Percentiles rank a stretch among this genome's conserved stretches.
Conservation (phyloP, 2,888 invertebrate genomes). For the Mimumesa dahlbomi region DNA sequence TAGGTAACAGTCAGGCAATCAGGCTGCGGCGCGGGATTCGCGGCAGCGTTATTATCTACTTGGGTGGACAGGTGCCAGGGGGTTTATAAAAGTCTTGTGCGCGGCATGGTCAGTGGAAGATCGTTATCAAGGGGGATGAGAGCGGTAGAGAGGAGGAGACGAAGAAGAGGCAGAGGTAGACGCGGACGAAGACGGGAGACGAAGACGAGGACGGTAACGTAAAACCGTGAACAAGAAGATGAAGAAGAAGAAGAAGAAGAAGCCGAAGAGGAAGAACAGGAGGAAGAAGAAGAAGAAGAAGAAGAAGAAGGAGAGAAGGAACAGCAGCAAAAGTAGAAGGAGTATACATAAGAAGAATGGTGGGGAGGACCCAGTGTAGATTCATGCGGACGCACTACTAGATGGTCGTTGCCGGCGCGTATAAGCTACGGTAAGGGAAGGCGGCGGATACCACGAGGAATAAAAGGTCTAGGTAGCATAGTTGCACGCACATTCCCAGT, state of each 20-base stretch:
- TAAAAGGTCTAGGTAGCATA: slow-evolving; percentile 76
- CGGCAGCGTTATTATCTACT: slow-evolving; percentile 74
- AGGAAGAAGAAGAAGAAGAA: background rate
- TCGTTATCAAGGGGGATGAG: slow-evolving; percentile 71
- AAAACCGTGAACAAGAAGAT: no score
- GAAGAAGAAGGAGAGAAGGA: background rate
- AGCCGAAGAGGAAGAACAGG: slow-evolving; percentile 1
- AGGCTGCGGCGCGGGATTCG: slow-evolving; percentile 67
- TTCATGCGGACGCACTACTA: slow-evolving; percentile 68
- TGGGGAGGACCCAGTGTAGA: slow-evolving; percentile 46
- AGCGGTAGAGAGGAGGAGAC: slow-evolving; percentile 3
- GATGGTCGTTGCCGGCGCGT: slow-evolving; percentile 64
- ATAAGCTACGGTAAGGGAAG: slow-evolving; percentile 61
- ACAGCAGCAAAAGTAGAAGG: background rate
- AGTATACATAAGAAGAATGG: background rate
- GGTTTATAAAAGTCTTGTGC: slow-evolving; percentile 66
- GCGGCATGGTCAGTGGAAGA: slow-evolving; percentile 67
- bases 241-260: slow-evolving; percentile 1
- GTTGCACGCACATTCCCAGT: slow-evolving; percentile 79
- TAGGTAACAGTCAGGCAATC: slow-evolving; percentile 72
- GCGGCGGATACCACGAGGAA: slow-evolving; percentile 68
- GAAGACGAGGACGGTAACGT: no score
- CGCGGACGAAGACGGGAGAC: background rate
- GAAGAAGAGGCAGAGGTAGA: background rate
- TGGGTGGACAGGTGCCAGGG: slow-evolving; percentile 76